Conservation (phyloP, 2,797 vertebrate species). For the Sebastes trivittatus region DNA sequence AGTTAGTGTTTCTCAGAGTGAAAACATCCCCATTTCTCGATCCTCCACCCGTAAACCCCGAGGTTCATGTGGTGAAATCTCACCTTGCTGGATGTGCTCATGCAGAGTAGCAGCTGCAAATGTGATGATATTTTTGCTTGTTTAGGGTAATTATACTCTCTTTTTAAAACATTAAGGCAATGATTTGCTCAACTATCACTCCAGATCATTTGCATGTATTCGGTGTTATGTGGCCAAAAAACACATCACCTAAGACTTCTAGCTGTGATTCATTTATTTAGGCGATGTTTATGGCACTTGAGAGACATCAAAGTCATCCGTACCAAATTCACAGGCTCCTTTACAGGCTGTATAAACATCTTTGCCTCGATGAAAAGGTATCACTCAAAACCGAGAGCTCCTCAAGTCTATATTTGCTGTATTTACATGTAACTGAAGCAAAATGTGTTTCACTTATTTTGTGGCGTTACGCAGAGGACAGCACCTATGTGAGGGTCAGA, state of each 20-base stretch:
- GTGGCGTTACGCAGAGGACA: background rate
- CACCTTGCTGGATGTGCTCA: background rate
- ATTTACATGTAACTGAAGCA: background rate
- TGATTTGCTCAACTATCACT: background rate
- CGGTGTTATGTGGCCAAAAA: background rate
- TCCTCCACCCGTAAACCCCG: background rate
- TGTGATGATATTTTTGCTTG: background rate
- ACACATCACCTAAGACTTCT: background rate
- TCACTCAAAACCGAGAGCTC: slow-evolving; percentile 1
- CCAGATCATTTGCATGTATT: background rate
- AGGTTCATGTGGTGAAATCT: background rate
- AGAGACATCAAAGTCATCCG: slow-evolving; percentile 9
- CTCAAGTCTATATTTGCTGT: background rate
- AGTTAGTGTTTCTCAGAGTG: background rate
- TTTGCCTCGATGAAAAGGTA: slow-evolving; percentile 9
- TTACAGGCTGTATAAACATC: background rate
- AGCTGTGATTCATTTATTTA: background rate
- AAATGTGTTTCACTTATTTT: background rate
- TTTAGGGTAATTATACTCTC: background rate
- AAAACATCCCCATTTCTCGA: background rate
- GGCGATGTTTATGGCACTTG: background rate
- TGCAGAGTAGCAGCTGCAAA: background rate
- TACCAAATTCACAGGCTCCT: background rate
- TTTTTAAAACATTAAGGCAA: background rate
- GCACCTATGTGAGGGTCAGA: background rate